Percentiles rank a stretch among this genome's conserved stretches.
phyloP scores from a whole-genome alignment of 2,113 vertebrate species.

The Corythaeola cristata region DNA sequence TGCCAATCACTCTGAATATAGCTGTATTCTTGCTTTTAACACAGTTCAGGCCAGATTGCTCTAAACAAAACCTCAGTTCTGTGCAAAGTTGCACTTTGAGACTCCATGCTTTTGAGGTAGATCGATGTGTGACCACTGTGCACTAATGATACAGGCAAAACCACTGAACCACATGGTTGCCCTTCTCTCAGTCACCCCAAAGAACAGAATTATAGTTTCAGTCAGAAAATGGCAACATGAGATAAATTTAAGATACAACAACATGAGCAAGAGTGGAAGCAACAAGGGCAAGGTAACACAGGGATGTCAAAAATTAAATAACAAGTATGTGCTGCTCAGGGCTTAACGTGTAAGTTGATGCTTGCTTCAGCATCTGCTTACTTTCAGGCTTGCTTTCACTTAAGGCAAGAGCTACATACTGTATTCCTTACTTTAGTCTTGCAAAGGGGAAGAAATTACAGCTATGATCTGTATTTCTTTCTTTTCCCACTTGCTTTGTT shows the following conservation, averaged over 20 bases:
- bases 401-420: background rate
- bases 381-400: background rate
- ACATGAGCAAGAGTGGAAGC: background rate
- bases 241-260: background rate
- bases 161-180: background rate
- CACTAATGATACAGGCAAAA: background rate
- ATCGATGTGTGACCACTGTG: background rate
- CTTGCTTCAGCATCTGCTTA: background rate
- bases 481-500: background rate
- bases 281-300: background rate
- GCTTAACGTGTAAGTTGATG: background rate
- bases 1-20: background rate
- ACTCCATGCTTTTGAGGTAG: background rate
- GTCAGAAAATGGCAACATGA: background rate
- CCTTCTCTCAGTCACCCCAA: background rate
- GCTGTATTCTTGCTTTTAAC: background rate
- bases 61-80: background rate
- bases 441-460: background rate
- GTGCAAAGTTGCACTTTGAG: background rate
- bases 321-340: background rate
- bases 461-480: background rate
- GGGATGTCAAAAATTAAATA: background rate
- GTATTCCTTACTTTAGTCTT: background rate
- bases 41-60: background rate
- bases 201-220: background rate